phyloP scores from a whole-genome alignment of 1,140 invertebrate genomes.

The Diabrotica virgifera region DNA sequence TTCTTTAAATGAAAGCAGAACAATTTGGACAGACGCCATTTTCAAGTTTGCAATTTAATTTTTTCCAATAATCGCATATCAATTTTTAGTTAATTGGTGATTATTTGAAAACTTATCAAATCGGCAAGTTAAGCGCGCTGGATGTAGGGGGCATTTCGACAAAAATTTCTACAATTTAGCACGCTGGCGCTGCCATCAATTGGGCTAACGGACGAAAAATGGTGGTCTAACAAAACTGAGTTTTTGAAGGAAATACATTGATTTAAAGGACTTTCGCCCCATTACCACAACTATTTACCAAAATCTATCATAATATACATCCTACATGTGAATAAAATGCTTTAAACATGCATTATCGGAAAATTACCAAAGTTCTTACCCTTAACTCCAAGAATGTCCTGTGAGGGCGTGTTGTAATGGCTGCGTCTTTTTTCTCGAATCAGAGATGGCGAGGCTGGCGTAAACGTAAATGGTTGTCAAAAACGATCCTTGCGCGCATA shows the following conservation, averaged over 20 bases:
- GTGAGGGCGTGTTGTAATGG: constrained; percentile 55
- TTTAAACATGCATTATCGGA: constrained; percentile 26
- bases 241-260: background rate
- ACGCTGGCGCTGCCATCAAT: constrained; percentile 70
- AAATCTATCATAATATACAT: background rate
- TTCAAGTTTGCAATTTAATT: constrained; percentile 21
- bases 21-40: constrained; percentile 26
- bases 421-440: constrained; percentile 43
- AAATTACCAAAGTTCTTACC: constrained; percentile 29
- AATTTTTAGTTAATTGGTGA: constrained; percentile 36
- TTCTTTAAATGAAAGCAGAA: background rate
- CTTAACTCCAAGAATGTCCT: constrained; percentile 54
- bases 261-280: background rate
- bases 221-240: background rate
- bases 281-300: background rate
- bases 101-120: constrained; percentile 31
- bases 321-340: background rate
- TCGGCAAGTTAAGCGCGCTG: constrained; percentile 19
- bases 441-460: constrained; percentile 48
- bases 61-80: constrained; percentile 43
- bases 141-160: constrained; percentile 64
- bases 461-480: background rate
- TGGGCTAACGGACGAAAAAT: constrained; percentile 32
- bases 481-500: background rate
- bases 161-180: constrained; percentile 69